Percentiles rank a stretch among this genome's conserved stretches.
phyloP scores from a whole-genome alignment of 2,797 vertebrate species.

The Paramormyrops hopkinsi region DNA sequence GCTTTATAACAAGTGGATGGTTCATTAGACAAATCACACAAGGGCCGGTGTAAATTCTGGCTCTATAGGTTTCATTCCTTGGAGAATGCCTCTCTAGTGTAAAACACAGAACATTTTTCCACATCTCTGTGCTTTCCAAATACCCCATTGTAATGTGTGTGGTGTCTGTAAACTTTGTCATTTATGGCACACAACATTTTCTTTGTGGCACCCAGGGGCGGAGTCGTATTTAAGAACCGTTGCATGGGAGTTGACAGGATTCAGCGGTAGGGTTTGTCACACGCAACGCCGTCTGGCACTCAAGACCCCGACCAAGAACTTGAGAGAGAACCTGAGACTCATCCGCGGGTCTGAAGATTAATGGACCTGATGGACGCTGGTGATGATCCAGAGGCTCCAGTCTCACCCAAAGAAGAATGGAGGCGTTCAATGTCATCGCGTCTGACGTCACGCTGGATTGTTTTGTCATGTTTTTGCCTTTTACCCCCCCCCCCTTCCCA shows the following conservation, averaged over 20 bases:
- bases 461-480: slow-evolving; percentile 26
- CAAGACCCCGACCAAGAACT: slow-evolving; percentile 21
- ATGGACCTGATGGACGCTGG: slow-evolving; percentile 30
- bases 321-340: slow-evolving; percentile 48
- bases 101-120: neutral
- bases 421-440: slow-evolving; percentile 28
- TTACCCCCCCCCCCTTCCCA: neutral
- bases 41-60: neutral
- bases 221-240: neutral
- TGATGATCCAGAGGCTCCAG: slow-evolving; percentile 53
- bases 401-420: slow-evolving; percentile 30
- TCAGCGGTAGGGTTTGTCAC: neutral
- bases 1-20: neutral
- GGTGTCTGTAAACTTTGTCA: neutral
- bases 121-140: neutral
- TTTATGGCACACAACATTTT: too few relatives aligned
- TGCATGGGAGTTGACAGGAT: neutral
- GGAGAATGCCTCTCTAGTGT: neutral
- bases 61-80: neutral
- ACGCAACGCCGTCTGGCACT: neutral
- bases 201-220: neutral
- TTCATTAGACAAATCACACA: neutral
- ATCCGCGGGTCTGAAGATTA: neutral
- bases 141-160: neutral
- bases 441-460: slow-evolving; percentile 22